A percentile compares a stretch with the other conserved stretches of the same genome.
These are phyloP conservation scores for Molossus alvarezi DNA, from an alignment of 2,797 vertebrate species.

Conservation along the genomic window DNA sequence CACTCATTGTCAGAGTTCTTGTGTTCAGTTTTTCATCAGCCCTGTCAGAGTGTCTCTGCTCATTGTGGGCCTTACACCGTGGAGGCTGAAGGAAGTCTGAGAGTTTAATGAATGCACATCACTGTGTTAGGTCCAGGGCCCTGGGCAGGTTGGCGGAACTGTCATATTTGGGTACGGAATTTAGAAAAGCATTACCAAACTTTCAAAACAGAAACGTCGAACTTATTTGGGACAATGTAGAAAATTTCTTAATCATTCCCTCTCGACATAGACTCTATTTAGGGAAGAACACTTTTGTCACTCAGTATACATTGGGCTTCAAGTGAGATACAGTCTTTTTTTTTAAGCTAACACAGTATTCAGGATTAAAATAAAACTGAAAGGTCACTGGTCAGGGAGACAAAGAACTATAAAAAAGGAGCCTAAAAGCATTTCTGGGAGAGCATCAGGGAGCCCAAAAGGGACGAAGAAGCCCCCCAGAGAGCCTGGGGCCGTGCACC, in stretches of 20 bases:
- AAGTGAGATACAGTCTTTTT: neutral
- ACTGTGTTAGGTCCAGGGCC: neutral
- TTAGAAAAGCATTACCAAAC: constrained; percentile 51
- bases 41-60: neutral
- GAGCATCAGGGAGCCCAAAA: neutral
- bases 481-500: neutral
- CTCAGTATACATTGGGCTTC: neutral
- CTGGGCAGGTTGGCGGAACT: neutral
- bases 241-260: neutral
- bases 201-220: constrained; percentile 5
- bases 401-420: neutral
- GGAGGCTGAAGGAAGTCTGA: neutral
- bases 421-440: neutral
- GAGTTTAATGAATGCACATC: neutral
- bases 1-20: neutral
- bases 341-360: neutral
- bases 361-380: neutral
- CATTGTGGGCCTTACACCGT: neutral
- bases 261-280: neutral
- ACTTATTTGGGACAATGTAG: neutral
- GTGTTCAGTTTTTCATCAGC: neutral
- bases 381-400: constrained; percentile 1
- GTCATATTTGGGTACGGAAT: neutral
- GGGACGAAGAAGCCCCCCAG: neutral
- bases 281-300: neutral